Evolutionary conservation across 2,888 invertebrate genomes (phyloP).

Genomic region (Blastobasis lacticolella): DNA sequence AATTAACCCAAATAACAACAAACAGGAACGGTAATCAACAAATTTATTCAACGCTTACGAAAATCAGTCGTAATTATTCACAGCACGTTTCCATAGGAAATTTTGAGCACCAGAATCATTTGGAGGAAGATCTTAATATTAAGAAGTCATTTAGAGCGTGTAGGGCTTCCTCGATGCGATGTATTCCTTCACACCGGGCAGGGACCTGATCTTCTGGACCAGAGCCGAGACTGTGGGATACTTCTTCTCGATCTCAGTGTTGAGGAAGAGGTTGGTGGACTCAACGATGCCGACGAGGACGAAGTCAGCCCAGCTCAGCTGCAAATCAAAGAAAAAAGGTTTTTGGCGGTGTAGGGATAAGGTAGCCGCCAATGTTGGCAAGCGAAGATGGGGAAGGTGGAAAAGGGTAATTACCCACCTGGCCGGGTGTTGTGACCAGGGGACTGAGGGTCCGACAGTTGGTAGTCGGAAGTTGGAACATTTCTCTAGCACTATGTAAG

Average conservation of each 20-base stretch:
- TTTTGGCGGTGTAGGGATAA: too few species aligned
- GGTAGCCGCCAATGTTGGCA: too few species aligned
- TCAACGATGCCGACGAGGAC: slow-evolving; percentile 49
- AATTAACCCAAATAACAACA: too few species aligned
- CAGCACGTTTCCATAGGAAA: neutral
- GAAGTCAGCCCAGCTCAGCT: slow-evolving; percentile 61
- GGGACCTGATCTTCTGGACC: slow-evolving; percentile 29
- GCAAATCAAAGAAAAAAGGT: slow-evolving; percentile 13
- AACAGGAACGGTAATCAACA: too few species aligned
- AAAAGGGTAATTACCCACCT: too few species aligned
- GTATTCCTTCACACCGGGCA: slow-evolving; percentile 54
- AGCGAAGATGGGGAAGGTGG: too few species aligned
- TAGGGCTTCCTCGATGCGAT: slow-evolving; percentile 37
- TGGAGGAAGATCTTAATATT: neutral
- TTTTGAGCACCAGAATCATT: neutral
- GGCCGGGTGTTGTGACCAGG: too few species aligned
- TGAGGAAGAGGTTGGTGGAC: slow-evolving; percentile 32
- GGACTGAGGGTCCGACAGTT: too few species aligned
- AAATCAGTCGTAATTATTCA: too few species aligned
- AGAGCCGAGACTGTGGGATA: slow-evolving; percentile 37
- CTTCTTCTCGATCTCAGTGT: slow-evolving; percentile 35
- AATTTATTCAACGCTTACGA: too few species aligned
- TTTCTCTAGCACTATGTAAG: too few species aligned
- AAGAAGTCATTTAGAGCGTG: slow-evolving; percentile 7
- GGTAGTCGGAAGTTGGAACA: too few species aligned